phyloP scores from a whole-genome alignment of 2,888 invertebrate genomes.

The Orthosia gothica region DNA sequence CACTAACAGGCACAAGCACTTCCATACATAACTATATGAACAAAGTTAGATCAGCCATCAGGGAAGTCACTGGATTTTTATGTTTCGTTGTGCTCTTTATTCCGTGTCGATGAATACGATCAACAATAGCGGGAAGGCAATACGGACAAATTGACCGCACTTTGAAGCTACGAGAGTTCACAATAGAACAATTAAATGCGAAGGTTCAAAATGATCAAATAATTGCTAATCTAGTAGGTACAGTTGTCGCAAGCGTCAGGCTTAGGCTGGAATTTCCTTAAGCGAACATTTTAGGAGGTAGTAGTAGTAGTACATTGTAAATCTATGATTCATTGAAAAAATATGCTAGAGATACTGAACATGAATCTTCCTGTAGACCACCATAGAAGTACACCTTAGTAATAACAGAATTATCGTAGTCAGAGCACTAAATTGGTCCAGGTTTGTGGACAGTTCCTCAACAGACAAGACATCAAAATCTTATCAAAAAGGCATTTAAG shows the following conservation, averaged over 20 bases:
- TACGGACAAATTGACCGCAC: slow-evolving; percentile 13
- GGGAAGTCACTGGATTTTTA: not conserved
- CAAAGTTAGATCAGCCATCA: no score
- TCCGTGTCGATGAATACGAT: not conserved
- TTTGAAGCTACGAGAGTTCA: not conserved
- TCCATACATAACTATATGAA: not conserved
- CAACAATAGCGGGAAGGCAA: slow-evolving; percentile 42
- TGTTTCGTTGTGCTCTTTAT: slow-evolving; percentile 10
- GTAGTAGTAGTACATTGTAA: no score
- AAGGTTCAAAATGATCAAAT: slow-evolving; percentile 6
- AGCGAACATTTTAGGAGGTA: not conserved
- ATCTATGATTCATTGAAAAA: no score
- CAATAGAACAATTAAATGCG: slow-evolving; percentile 38
- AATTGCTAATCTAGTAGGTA: not conserved
- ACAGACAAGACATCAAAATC: not conserved
- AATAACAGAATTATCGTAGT: not conserved
- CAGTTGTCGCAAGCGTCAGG: not conserved
- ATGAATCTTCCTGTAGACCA: not conserved
- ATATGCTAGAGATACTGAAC: not conserved
- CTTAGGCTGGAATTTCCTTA: not conserved
- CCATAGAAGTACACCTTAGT: not conserved
- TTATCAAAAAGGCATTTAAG: no score
- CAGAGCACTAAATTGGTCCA: no score
- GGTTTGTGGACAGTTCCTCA: not conserved
- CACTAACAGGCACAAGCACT: no score